A percentile compares a stretch with the other conserved stretches of the same genome.
phyloP scores from a whole-genome alignment of 2,888 invertebrate genomes.

The Dione juno region DNA sequence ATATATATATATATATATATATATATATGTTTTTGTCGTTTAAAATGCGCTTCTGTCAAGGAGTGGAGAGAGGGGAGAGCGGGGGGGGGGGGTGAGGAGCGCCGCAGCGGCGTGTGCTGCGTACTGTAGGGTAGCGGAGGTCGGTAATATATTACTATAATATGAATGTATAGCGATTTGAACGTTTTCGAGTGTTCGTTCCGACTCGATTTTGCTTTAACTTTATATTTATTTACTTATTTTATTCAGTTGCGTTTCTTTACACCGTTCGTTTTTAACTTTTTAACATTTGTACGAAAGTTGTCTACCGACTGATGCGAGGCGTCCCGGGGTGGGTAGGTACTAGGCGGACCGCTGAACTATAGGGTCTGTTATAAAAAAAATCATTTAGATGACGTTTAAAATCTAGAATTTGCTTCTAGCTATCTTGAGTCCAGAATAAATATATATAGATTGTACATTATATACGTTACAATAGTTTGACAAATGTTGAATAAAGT shows the following conservation, averaged over 20 bases:
- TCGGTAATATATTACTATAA: constrained; percentile 42
- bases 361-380: constrained; percentile 32
- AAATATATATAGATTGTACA: constrained; percentile 15
- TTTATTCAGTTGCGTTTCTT: constrained; percentile 17
- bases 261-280: not conserved
- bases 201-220: constrained; percentile 28
- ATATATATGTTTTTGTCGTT: constrained; percentile 10
- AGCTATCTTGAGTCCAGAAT: constrained; percentile 31
- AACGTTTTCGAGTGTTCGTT: constrained; percentile 27
- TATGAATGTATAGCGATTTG: constrained; percentile 52
- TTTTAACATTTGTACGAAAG: constrained; percentile 2
- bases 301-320: not conserved
- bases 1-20: constrained; percentile 1
- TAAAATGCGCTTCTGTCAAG: constrained; percentile 1
- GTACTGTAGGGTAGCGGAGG: constrained; percentile 49
- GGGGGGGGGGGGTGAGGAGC: not conserved
- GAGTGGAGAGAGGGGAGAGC: not conserved
- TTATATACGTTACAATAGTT: constrained; percentile 22
- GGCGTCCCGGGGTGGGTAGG: constrained; percentile 31
- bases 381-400: constrained; percentile 28
- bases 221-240: constrained; percentile 28
- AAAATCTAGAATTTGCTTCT: constrained; percentile 39
- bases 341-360: constrained; percentile 39
- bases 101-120: constrained; percentile 53
- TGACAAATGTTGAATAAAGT: not conserved